These are phyloP conservation scores for Desmophyllum pertusum DNA, from an alignment of 92 coral and sea anemone species.

Conservation along the genomic window DNA sequence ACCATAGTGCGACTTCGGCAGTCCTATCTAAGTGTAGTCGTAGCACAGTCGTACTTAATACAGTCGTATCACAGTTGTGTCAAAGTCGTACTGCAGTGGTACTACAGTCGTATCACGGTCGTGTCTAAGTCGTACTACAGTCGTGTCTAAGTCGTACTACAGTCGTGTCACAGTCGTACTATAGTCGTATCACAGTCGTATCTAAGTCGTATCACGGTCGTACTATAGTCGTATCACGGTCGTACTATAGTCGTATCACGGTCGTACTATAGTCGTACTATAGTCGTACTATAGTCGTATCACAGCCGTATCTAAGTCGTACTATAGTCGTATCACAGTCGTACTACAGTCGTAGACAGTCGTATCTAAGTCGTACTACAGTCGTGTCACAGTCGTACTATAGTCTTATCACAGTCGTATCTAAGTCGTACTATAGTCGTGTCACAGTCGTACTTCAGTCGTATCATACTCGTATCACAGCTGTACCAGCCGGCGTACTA, in stretches of 20 bases:
- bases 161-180: not conserved
- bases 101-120: not conserved
- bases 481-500: not conserved
- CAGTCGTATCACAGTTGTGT: too few relatives aligned
- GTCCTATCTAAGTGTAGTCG: not conserved
- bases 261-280: too few relatives aligned
- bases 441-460: not conserved
- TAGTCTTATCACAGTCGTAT: not conserved
- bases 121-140: not conserved
- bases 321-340: not conserved
- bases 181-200: not conserved
- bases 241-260: too few relatives aligned
- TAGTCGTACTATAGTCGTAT: not conserved
- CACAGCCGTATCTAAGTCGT: not conserved
- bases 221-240: too few relatives aligned
- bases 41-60: too few relatives aligned
- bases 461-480: not conserved
- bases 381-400: not conserved
- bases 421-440: not conserved
- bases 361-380: too few relatives aligned
- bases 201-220: too few relatives aligned
- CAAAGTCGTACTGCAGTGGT: too few relatives aligned
- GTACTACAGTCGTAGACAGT: not conserved
- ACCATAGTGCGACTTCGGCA: not conserved
- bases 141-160: not conserved